These are phyloP conservation scores for Patella ulyssiponensis DNA, from an alignment of 2,888 invertebrate species.

Conservation along the genomic window DNA sequence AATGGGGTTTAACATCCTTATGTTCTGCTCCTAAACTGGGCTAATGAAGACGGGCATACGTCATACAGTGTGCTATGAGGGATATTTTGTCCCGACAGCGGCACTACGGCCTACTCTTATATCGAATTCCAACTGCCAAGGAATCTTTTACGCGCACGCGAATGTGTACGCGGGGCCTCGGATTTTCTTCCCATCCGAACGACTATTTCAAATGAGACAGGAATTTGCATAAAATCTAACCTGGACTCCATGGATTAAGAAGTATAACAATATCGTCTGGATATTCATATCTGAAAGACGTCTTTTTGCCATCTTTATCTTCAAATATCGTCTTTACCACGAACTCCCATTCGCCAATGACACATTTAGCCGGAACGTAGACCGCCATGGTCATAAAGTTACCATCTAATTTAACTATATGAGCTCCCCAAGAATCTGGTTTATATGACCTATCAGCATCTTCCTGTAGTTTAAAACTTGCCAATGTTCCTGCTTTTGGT, in stretches of 20 bases:
- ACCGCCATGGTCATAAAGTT: conserved; percentile 28
- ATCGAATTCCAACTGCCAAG: too few species aligned
- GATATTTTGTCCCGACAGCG: too few species aligned
- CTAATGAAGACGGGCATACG: too few species aligned
- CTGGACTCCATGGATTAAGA: conserved; percentile 91
- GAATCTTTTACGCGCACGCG: too few species aligned
- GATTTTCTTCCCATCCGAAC: too few species aligned
- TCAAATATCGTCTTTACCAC: conserved; percentile 38
- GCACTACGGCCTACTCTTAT: too few species aligned
- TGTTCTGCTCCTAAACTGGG: too few species aligned
- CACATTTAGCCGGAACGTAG: conserved; percentile 43
- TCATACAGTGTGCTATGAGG: too few species aligned
- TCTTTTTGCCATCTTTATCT: conserved; percentile 16
- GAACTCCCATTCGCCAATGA: conserved; percentile 53
- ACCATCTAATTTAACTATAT: conserved; percentile 17
- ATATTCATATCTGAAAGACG: conserved; percentile 33
- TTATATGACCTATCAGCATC: conserved; percentile 24
- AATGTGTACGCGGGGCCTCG: too few species aligned
- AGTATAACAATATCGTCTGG: conserved; percentile 79
- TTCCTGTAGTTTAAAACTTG: conserved; percentile 36
- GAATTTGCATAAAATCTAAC: conserved; percentile 72
- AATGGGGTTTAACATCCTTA: too few species aligned
- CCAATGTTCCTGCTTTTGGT: conserved; percentile 23
- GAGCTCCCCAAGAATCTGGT: conserved; percentile 48
- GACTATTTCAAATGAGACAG: too few species aligned